Percentiles rank a stretch among this genome's conserved stretches.
Conservation (phyloP, 1,140 invertebrate species). For the Centruroides vittatus region DNA sequence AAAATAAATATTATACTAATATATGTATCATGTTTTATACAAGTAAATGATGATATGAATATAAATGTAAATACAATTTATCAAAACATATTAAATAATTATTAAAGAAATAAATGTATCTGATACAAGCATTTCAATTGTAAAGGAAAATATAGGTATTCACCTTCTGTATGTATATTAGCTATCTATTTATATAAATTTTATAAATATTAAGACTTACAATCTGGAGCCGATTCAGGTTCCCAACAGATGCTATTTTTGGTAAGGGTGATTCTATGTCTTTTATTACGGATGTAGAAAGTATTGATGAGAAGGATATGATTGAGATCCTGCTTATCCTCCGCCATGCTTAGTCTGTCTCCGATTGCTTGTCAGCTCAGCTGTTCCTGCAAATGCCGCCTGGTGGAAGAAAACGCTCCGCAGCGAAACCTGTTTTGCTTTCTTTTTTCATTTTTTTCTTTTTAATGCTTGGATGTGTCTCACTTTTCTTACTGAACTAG, state of each 20-base stretch:
- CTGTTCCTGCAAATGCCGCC: neutral
- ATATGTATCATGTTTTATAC: too few species aligned
- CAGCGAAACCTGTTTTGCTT: too few species aligned
- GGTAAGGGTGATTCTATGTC: slow-evolving; percentile 1
- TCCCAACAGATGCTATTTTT: slow-evolving; percentile 4
- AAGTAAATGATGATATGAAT: too few species aligned
- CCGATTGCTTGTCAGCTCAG: neutral
- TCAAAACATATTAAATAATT: too few species aligned
- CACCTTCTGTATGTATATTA: neutral
- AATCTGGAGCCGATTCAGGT: neutral
- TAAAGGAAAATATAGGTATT: too few species aligned
- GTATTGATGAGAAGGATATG: slow-evolving; percentile 2
- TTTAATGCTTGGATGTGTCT: too few species aligned
- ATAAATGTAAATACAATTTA: too few species aligned
- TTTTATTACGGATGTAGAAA: neutral
- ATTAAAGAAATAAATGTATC: too few species aligned
- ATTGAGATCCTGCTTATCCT: neutral
- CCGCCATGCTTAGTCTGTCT: neutral
- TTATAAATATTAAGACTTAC: neutral
- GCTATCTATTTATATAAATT: neutral
- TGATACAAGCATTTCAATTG: too few species aligned
- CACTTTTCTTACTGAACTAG: too few species aligned
- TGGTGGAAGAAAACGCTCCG: neutral
- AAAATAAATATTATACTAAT: too few species aligned
- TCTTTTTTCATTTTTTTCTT: too few species aligned